Evolutionary conservation across 2,888 invertebrate species (phyloP).

Genomic region (Lydus trimaculatus): DNA sequence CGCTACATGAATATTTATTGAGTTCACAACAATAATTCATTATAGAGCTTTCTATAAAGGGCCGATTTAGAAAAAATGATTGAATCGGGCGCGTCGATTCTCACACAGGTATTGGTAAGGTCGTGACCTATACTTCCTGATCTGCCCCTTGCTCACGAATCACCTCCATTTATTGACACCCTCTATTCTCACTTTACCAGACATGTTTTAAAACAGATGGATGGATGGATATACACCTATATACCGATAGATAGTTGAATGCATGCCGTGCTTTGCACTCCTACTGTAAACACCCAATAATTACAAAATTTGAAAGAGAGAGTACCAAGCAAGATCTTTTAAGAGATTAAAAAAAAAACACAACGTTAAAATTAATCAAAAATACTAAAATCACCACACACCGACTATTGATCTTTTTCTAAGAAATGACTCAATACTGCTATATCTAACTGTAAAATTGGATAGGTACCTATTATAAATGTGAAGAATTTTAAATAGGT

Average conservation of each 20-base stretch:
- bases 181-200: constrained; percentile 21
- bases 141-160: constrained; percentile 33
- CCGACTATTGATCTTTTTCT: not conserved
- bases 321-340: not conserved
- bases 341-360: not conserved
- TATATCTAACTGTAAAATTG: not conserved
- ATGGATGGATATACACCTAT: no score
- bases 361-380: not conserved
- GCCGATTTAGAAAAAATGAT: not conserved
- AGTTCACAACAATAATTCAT: constrained; percentile 2
- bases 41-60: constrained; percentile 4
- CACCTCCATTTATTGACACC: constrained; percentile 25
- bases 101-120: constrained; percentile 30
- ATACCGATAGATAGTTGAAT: not conserved
- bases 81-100: constrained; percentile 28
- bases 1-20: constrained; percentile 4
- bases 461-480: not conserved
- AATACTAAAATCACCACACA: no score
- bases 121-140: constrained; percentile 34
- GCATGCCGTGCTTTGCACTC: constrained; percentile 19
- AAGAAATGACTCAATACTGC: not conserved
- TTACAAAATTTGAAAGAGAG: constrained; percentile 9
- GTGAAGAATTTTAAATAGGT: constrained; percentile 15
- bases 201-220: not conserved
- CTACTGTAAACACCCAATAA: constrained; percentile 21